A percentile compares a stretch with the other conserved stretches of the same genome.
Evolutionary conservation across 1,140 invertebrate genomes (phyloP).

Genomic region (Melitaea cinxia): DNA sequence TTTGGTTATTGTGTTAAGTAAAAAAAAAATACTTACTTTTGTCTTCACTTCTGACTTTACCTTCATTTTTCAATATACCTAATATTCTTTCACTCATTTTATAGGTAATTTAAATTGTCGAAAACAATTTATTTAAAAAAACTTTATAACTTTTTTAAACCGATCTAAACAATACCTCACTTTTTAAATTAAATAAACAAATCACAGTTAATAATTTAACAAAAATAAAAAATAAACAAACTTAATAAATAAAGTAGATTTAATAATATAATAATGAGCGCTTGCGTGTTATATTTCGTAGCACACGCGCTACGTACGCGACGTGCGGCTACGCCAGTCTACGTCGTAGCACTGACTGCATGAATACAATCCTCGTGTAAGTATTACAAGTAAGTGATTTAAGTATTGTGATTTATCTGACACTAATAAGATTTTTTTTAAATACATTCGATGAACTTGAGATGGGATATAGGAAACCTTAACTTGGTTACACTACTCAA

Average conservation of each 20-base stretch:
- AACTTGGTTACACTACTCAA: no score
- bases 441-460: neutral
- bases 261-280: conserved; percentile 11
- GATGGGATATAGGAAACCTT: no score
- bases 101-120: conserved; percentile 6
- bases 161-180: neutral
- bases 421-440: neutral
- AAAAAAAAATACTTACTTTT: conserved; percentile 49
- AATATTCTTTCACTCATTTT: conserved; percentile 62
- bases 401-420: neutral
- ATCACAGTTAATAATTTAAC: conserved; percentile 15
- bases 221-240: conserved; percentile 8
- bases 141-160: conserved; percentile 12
- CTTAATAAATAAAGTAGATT: conserved; percentile 2
- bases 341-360: conserved; percentile 64
- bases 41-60: conserved; percentile 36
- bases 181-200: conserved; percentile 16
- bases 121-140: neutral
- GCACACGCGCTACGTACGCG: conserved; percentile 35
- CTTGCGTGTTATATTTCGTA: conserved; percentile 45
- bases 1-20: neutral
- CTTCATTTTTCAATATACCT: conserved; percentile 54
- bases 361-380: neutral
- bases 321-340: conserved; percentile 58
- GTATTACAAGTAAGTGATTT: neutral